Conservation (phyloP, 1,140 invertebrate genomes). For the Trissolcus basalis region DNA sequence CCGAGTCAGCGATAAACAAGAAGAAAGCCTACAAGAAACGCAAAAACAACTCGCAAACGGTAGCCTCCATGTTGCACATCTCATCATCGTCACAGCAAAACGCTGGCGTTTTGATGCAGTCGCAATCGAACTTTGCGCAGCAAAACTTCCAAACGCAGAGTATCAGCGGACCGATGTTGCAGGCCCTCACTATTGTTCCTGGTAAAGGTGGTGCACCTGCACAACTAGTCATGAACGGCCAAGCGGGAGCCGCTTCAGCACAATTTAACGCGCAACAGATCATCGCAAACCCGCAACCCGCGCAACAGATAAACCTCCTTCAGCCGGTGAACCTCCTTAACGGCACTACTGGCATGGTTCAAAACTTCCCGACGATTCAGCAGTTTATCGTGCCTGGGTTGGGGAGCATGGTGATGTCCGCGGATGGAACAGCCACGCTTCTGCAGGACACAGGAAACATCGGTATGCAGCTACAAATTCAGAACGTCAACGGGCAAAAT, state of each 20-base stretch:
- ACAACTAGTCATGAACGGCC: conserved; percentile 84
- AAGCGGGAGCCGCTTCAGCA: conserved; percentile 76
- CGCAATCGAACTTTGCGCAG: conserved; percentile 73
- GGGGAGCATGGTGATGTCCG: conserved; percentile 85
- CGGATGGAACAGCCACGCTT: conserved; percentile 81
- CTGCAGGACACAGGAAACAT: conserved; percentile 82
- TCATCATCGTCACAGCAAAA: conserved; percentile 81
- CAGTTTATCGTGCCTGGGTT: conserved; percentile 88
- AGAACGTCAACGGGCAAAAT: conserved; percentile 87
- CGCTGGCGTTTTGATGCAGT: conserved; percentile 73
- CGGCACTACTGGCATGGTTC: conserved; percentile 82
- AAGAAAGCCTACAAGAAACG: conserved; percentile 86
- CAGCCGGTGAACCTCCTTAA: conserved; percentile 89
- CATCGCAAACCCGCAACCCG: conserved; percentile 82
- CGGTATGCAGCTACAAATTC: conserved; percentile 85
- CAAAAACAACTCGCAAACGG: conserved; percentile 82
- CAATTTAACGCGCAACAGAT: conserved; percentile 83
- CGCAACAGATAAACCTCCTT: conserved; percentile 85
- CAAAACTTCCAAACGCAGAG: conserved; percentile 73
- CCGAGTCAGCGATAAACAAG: conserved; percentile 78
- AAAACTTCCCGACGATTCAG: conserved; percentile 87
- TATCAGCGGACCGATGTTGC: conserved; percentile 80
- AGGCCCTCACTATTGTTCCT: conserved; percentile 85
- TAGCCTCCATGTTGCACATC: conserved; percentile 85
- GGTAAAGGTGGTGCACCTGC: conserved; percentile 83